These are phyloP conservation scores for Euleptes europaea DNA, from an alignment of 2,113 vertebrate genomes.

Conservation along the genomic window DNA sequence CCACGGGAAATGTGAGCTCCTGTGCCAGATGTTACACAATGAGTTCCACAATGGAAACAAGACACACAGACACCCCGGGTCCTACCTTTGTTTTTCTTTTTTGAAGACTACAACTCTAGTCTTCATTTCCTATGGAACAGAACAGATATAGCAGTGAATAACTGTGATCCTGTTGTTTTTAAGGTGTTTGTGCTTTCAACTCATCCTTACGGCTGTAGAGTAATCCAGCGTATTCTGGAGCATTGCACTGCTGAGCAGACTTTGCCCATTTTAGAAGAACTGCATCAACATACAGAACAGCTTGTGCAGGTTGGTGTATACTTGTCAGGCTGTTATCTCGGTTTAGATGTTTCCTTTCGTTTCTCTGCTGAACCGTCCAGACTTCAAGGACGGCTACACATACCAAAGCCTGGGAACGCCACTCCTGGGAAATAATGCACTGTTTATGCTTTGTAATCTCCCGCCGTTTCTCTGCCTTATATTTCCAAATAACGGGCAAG, in stretches of 20 bases:
- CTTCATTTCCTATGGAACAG: not conserved
- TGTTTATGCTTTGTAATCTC: no score
- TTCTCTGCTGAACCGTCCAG: no score
- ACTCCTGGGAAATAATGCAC: no score
- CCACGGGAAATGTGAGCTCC: not conserved
- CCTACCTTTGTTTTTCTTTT: not conserved
- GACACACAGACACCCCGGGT: no score
- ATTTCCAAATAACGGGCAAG: no score
- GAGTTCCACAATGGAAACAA: not conserved
- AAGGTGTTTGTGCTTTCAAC: slow-evolving; percentile 97
- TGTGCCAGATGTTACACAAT: not conserved
- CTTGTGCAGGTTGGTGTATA: slow-evolving; percentile 86
- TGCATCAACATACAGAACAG: slow-evolving; percentile 95
- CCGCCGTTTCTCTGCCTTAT: no score
- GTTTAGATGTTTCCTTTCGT: no score
- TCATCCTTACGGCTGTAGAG: slow-evolving; percentile 95
- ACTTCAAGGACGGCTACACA: no score
- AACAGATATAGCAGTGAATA: not conserved
- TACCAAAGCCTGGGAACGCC: no score
- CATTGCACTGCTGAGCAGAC: slow-evolving; percentile 97
- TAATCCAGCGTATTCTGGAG: slow-evolving; percentile 95
- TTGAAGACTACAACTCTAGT: not conserved
- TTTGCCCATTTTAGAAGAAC: slow-evolving; percentile 89
- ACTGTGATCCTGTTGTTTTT: slow-evolving; percentile 32
- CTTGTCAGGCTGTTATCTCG: no score